Evolutionary conservation across 1,140 invertebrate genomes (phyloP), one percentile per base, ranked within the genome.

Genomic region (Drosophila azteca): DNA sequence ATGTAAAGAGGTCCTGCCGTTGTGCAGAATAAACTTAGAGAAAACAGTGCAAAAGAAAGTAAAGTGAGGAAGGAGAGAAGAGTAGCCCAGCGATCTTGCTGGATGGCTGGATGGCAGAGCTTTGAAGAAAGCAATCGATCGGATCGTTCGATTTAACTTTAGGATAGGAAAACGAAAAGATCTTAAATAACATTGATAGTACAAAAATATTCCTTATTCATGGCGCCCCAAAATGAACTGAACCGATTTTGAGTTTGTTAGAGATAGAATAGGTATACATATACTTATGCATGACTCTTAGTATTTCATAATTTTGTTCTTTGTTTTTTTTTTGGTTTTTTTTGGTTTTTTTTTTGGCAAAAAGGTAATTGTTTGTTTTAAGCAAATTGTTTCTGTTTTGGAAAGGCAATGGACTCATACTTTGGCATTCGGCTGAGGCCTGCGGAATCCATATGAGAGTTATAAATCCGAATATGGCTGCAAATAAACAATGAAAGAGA

Each of bases 371-470:
- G 51, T 61, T 64, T 66, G 75, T 62, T 80, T 81, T 80, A 83
- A 83, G 79, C 79, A 79, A 73, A 54, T 43, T 55, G 55, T 79
- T 65, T 81, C 63, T 65, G 50, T 44, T 53, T 65, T 65, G 48
- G 54, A 74, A 58, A 58, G 50, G 8, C 54, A 88, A 76, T 87
- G 84, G 68, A 88, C 85, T 90, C 91, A 91, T 91, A 91, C 91
- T 91, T 91, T 91, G 91, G 81, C 91, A 91, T 91, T 91, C 91
- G 79, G 91, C 91, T 88, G 91, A 91, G 78, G 90, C 90, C 76
- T 90, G 78, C 74, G 91, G 91, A 87, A 91, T 90, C 90, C 90
- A 91, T 80, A 91, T 75, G 67, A 91, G 88, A 78, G 90, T 90
- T 84, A 91, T 74, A 79, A 91, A 90, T 90, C 90, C 90, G 80